Evolutionary conservation across 2,888 invertebrate genomes (phyloP), one percentile per base, ranked within the genome.

Genomic region (Apamea anceps): DNA sequence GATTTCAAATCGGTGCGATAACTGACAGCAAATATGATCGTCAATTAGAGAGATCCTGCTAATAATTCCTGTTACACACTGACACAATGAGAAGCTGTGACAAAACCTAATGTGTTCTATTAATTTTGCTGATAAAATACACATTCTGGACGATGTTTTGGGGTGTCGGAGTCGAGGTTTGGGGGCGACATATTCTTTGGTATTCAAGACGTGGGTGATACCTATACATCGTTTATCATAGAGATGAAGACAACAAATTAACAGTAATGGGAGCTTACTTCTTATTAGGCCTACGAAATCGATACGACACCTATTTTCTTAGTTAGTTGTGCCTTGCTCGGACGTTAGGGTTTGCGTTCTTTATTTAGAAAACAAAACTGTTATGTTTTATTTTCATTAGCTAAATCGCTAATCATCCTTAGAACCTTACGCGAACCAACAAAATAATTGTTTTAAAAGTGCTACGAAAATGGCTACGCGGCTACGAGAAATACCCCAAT

Each of bases 11-110:
- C 75, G 75, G 77, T 84, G 88, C 74, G 89, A 85, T 91, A 92
- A 91, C 82, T 89, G 84, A 81, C 62, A 75, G 87, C 70, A 87
- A 92, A 92, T 91, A 92, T 91, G 85, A 78, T 85, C 66, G 68
- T 72, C 86, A 88, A 84, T 93, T 93, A 80, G 80, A 90, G 77
- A 60, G 77, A 75, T 71, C 72, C 28, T 88, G 74, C 85, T 90
- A 92, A 92, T 88, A 81, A 87, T 79, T 82, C 25, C 60, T 72
- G 66, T 77, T 42, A 81, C 54, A 75, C 21, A 65, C 51, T 79
- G 72, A 82, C 70, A 79, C n/a, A 72, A 25, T 63, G 68, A 65
- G 71, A 72, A 72, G 82, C 68, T 79, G 72, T 79, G 79, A 72
- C 80, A 77, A 78, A 57, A 25, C 28, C 13, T 60, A 37, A 51